Evolutionary conservation across 1,140 invertebrate species (phyloP).

Genomic region (Drosophila oshimai): DNA sequence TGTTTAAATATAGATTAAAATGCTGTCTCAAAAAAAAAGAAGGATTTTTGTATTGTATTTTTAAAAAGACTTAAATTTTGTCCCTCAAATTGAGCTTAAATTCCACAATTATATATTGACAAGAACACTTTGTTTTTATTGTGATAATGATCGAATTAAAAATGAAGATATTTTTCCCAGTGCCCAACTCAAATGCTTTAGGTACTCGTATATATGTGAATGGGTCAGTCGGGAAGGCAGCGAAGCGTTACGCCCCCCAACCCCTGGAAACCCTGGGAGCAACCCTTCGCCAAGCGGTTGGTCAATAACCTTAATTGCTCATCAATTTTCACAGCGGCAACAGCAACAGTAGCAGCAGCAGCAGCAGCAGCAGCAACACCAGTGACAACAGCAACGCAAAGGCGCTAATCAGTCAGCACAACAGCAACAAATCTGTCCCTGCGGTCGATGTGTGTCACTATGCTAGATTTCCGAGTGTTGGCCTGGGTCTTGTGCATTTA

Average conservation of each 20-base stretch:
- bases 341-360: background rate
- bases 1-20: too few species aligned
- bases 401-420: slow-evolving; percentile 55
- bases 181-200: slow-evolving; percentile 1
- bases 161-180: slow-evolving; percentile 1
- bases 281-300: slow-evolving; percentile 28
- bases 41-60: too few species aligned
- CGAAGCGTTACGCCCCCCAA: slow-evolving; percentile 44
- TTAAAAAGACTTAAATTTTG: too few species aligned
- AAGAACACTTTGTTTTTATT: too few species aligned
- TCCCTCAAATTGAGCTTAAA: too few species aligned
- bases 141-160: background rate
- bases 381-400: slow-evolving; percentile 20
- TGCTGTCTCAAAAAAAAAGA: too few species aligned
- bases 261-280: background rate
- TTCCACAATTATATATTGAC: too few species aligned
- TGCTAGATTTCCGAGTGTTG: slow-evolving; percentile 43
- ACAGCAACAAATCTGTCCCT: slow-evolving; percentile 14
- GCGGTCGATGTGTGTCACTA: slow-evolving; percentile 49
- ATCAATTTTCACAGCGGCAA: slow-evolving; percentile 54
- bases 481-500: slow-evolving; percentile 42
- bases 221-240: slow-evolving; percentile 43
- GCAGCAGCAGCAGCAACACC: slow-evolving; percentile 1
- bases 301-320: slow-evolving; percentile 79
- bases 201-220: slow-evolving; percentile 7